Evolutionary conservation across 2,113 vertebrate species (phyloP), one percentile per base, ranked within the genome.

Genomic region (Carassius gibelio): DNA sequence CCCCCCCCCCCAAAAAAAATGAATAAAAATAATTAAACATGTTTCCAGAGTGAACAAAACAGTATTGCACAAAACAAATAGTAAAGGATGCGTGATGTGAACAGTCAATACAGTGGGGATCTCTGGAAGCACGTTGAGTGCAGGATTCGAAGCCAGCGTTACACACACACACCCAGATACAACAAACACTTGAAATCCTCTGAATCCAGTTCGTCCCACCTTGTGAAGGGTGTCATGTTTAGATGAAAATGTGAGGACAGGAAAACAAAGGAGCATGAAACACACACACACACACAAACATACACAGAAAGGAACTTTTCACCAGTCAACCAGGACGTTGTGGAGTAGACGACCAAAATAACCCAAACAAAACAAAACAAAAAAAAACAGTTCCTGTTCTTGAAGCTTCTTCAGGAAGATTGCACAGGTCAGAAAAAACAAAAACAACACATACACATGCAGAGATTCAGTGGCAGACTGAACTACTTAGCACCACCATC

Each of bases 1-100:
- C 26, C 30, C 30, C 30, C 30, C 30, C 30, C 30, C 30, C 97
- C 97, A 97, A 96, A 96, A 95, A 95, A 94, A 90, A 94, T 94
- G 89, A 94, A 94, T 94, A 93, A 97, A 97, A 97, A 95, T 94
- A 95, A 94, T 52, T 52, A 52, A 75, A 55, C 90, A 88, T 84
- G 79, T 52, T 86, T 86, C 38, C 83, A 90, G 89, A 79, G 80
- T 8, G 62, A 90, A 89, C 88, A 82, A 69, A 81, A 86, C 87
- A 42, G 1, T 98, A 99, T 97, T 99, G 97, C 97, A 98, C 97
- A 95, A 97, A 95, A 89, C 96, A 72, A 34, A 23, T 62, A 45
- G 57, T 26, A 62, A 80, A n/a, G 66, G 23, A 4, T 0, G 17
- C 85, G 88, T 89, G 86, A 88, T 88, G 85, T 84, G 83, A 95